Percentiles rank a stretch among this genome's conserved stretches.
Conservation (phyloP, 1,140 invertebrate genomes). For the Drosophila saltans region DNA sequence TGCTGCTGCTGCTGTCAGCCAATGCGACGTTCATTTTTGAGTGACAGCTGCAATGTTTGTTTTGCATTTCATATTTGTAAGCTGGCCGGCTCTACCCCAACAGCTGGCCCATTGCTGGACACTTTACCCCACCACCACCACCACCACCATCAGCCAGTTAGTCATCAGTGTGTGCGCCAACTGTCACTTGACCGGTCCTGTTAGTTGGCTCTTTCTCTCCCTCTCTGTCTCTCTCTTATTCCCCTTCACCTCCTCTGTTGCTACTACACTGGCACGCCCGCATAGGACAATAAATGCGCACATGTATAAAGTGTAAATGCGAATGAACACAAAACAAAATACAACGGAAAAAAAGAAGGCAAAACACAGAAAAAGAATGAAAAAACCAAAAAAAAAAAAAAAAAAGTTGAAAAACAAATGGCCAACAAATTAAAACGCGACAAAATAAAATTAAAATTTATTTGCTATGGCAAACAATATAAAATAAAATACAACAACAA, state of each 20-base stretch:
- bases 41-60: slow-evolving; percentile 81
- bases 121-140: too few relatives aligned
- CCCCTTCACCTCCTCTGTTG: background rate
- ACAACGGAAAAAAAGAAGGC: slow-evolving; percentile 12
- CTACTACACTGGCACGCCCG: slow-evolving; percentile 26
- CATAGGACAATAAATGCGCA: slow-evolving; percentile 73
- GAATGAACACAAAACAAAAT: slow-evolving; percentile 45
- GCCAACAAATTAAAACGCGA: slow-evolving; percentile 78
- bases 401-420: slow-evolving; percentile 47
- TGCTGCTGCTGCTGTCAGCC: slow-evolving; percentile 34
- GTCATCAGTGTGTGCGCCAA: slow-evolving; percentile 43
- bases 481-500: slow-evolving; percentile 31
- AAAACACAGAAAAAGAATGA: background rate
- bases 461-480: slow-evolving; percentile 59
- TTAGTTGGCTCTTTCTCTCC: slow-evolving; percentile 34
- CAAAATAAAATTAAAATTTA: slow-evolving; percentile 81
- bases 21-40: slow-evolving; percentile 76
- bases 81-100: slow-evolving; percentile 20
- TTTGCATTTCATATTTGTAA: slow-evolving; percentile 80
- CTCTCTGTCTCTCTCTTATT: background rate
- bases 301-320: slow-evolving; percentile 72
- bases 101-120: too few relatives aligned
- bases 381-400: slow-evolving; percentile 16
- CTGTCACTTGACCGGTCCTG: slow-evolving; percentile 75
- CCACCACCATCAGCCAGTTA: background rate